A percentile compares a stretch with the other conserved stretches of the same genome.
Evolutionary conservation across 2,888 invertebrate genomes (phyloP).

Genomic region (Napeogenes sylphis): DNA sequence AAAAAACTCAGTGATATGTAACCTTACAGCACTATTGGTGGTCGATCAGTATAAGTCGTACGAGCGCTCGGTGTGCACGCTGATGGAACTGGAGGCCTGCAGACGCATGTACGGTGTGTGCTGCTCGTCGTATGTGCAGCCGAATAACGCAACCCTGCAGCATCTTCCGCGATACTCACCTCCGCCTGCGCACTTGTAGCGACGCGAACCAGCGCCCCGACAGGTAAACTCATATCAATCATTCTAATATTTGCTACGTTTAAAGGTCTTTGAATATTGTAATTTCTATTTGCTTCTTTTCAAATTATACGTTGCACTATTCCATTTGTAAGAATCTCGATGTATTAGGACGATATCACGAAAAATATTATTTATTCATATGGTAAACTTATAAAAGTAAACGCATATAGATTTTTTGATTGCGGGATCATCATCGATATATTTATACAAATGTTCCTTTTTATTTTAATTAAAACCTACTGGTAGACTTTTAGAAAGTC

Average conservation of each 20-base stretch:
- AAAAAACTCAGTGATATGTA: not conserved
- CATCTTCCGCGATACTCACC: slow-evolving; percentile 64
- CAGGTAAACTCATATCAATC: slow-evolving; percentile 26
- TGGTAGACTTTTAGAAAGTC: slow-evolving; percentile 10
- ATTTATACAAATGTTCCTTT: not conserved
- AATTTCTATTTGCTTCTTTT: no score
- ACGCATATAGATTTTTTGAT: no score
- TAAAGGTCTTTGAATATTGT: not conserved
- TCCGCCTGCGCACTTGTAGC: slow-evolving; percentile 74
- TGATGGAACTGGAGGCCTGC: slow-evolving; percentile 65
- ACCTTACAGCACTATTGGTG: slow-evolving; percentile 62
- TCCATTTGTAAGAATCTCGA: no score
- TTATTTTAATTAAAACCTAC: slow-evolving; percentile 6
- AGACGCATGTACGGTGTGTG: slow-evolving; percentile 61
- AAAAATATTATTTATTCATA: not conserved
- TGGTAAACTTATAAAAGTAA: no score
- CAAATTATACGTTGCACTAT: no score
- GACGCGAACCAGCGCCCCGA: slow-evolving; percentile 58
- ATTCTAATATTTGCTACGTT: slow-evolving; percentile 11
- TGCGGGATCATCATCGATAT: not conserved
- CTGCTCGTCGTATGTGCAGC: slow-evolving; percentile 67
- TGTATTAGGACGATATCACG: slow-evolving; percentile 10
- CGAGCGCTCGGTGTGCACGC: slow-evolving; percentile 68
- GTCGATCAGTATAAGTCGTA: slow-evolving; percentile 69
- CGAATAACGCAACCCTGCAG: slow-evolving; percentile 62